These are phyloP conservation scores for Enteromius radiatus DNA, from an alignment of 2,797 vertebrate species.

Conservation along the genomic window DNA sequence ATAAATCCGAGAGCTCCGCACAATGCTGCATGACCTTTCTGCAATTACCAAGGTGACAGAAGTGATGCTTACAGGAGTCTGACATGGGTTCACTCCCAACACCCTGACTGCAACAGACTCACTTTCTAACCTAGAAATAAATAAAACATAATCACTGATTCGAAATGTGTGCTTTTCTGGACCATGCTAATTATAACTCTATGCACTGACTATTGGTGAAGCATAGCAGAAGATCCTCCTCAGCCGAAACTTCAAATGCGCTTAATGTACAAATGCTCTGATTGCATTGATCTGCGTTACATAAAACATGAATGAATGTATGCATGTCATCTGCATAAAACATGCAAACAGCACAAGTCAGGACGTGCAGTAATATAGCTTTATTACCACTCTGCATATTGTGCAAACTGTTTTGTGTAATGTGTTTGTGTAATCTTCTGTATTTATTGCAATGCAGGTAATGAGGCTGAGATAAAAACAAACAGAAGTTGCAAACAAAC, in stretches of 20 bases:
- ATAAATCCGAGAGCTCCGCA: slow-evolving; percentile 86
- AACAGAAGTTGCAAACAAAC: background rate
- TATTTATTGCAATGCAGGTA: too few species aligned
- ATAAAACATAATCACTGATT: background rate
- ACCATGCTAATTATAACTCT: background rate
- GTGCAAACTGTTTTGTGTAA: background rate
- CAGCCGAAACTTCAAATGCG: background rate
- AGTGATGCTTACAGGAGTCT: slow-evolving; percentile 24
- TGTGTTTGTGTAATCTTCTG: background rate
- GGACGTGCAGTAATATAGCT: too few species aligned
- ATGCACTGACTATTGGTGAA: background rate
- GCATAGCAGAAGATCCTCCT: background rate
- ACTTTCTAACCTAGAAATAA: background rate
- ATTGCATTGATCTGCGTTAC: background rate
- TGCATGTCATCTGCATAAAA: background rate
- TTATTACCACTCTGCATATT: background rate
- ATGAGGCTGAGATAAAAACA: background rate
- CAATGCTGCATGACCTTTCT: slow-evolving; percentile 89
- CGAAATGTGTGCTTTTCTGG: background rate
- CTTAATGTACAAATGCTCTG: background rate
- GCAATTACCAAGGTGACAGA: slow-evolving; percentile 73
- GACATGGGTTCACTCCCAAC: background rate
- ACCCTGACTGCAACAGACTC: background rate
- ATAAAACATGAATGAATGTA: background rate
- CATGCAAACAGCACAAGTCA: background rate